phyloP scores from a whole-genome alignment of 2,888 invertebrate genomes.

The Ennomos erosarius region DNA sequence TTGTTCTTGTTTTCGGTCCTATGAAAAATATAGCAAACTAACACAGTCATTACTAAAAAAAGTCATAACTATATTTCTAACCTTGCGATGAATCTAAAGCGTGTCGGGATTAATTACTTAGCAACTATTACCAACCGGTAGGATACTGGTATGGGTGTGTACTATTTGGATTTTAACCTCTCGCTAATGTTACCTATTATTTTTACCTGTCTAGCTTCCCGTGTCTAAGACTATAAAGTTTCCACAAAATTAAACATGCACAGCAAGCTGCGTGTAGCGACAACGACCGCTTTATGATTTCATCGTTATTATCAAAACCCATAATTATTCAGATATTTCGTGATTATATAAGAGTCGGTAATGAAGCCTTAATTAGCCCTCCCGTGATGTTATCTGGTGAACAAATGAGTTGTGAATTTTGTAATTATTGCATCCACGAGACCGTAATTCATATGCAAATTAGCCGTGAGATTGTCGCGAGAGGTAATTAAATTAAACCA shows the following conservation, averaged over 20 bases:
- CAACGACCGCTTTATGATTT: conserved; percentile 45
- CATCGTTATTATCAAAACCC: conserved; percentile 50
- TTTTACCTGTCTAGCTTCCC: conserved; percentile 34
- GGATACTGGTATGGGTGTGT: not conserved
- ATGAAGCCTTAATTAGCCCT: conserved; percentile 64
- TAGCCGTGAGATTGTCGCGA: conserved; percentile 31
- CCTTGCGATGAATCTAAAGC: no score
- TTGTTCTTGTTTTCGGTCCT: no score
- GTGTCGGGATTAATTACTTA: no score
- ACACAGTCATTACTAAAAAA: no score
- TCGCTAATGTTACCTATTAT: conserved; percentile 1
- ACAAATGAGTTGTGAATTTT: conserved; percentile 71
- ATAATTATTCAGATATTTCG: conserved; percentile 58
- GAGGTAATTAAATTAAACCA: conserved; percentile 25
- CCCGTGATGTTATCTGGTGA: conserved; percentile 59
- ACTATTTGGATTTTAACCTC: conserved; percentile 1
- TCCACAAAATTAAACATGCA: conserved; percentile 45
- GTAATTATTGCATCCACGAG: conserved; percentile 64
- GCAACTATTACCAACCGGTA: no score
- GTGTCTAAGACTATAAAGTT: conserved; percentile 41
- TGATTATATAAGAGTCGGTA: conserved; percentile 63
- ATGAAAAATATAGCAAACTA: no score
- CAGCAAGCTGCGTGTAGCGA: conserved; percentile 40
- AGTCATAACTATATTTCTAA: no score
- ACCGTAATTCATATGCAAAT: conserved; percentile 56